Conservation (phyloP, 2,797 vertebrate species). For the Chloroceryle amazona region DNA sequence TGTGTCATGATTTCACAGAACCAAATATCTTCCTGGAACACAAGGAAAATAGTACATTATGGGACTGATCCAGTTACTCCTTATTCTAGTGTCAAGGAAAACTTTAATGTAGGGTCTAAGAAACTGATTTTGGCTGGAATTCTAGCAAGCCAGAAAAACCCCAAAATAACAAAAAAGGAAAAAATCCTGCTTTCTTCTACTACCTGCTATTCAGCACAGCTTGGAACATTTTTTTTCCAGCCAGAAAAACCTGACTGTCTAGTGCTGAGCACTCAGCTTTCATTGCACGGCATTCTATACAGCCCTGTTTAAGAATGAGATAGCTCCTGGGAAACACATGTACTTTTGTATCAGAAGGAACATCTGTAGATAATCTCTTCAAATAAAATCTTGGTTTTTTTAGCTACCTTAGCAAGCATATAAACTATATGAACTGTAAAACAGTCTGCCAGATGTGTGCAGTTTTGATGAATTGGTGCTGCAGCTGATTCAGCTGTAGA, state of each 20-base stretch:
- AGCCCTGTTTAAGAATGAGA: background rate
- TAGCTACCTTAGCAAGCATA: background rate
- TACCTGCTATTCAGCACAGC: background rate
- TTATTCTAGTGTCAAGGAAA: background rate
- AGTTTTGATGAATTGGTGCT: background rate
- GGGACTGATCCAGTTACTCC: background rate
- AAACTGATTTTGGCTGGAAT: background rate
- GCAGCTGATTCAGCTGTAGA: background rate
- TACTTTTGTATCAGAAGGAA: background rate
- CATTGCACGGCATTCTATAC: background rate
- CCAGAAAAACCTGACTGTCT: background rate
- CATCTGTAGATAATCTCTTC: slow-evolving; percentile 12
- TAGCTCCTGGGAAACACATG: background rate
- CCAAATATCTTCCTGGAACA: background rate
- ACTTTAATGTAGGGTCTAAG: background rate
- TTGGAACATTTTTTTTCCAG: background rate
- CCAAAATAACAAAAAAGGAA: background rate
- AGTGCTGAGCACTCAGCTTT: background rate
- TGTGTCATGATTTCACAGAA: background rate
- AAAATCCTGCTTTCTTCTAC: background rate
- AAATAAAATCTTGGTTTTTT: background rate
- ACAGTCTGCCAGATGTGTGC: background rate
- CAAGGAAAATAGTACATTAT: background rate
- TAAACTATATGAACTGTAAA: background rate
- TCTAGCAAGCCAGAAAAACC: background rate